Conservation (phyloP, 1,140 invertebrate species). For the Palaemon carinicauda region DNA sequence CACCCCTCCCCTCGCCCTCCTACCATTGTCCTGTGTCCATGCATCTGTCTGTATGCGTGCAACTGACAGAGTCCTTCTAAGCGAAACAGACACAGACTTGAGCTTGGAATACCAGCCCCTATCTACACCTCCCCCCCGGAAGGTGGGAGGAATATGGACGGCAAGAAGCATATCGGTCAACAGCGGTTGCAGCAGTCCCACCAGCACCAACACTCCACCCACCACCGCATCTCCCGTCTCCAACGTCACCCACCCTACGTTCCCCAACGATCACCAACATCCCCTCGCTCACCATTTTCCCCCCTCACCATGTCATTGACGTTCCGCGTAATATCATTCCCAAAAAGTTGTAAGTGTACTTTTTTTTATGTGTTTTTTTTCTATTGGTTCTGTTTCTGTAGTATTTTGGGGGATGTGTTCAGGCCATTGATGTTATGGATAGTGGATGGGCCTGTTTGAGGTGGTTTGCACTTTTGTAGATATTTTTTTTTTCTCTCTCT, state of each 20-base stretch:
- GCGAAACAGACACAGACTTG: conserved; percentile 29
- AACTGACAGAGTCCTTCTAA: background rate
- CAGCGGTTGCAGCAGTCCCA: background rate
- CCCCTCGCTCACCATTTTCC: background rate
- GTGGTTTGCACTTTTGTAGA: too few species aligned
- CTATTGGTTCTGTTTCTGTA: background rate
- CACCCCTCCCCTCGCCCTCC: background rate
- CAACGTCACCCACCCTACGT: background rate
- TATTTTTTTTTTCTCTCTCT: too few species aligned
- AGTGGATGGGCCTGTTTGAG: background rate
- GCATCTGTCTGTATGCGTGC: background rate
- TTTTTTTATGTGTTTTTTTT: background rate
- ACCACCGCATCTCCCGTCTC: background rate
- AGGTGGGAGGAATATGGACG: background rate
- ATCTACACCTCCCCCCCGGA: background rate
- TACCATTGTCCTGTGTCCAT: background rate
- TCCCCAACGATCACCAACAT: background rate
- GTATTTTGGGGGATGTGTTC: background rate
- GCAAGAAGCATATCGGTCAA: background rate
- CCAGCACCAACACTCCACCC: background rate
- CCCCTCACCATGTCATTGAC: background rate
- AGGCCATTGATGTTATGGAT: background rate
- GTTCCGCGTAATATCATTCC: background rate
- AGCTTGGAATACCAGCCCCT: conserved; percentile 39
- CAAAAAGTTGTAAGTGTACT: conserved; percentile 27